Evolutionary conservation across 2,113 vertebrate species (phyloP).

Genomic region (Pithys albifrons): DNA sequence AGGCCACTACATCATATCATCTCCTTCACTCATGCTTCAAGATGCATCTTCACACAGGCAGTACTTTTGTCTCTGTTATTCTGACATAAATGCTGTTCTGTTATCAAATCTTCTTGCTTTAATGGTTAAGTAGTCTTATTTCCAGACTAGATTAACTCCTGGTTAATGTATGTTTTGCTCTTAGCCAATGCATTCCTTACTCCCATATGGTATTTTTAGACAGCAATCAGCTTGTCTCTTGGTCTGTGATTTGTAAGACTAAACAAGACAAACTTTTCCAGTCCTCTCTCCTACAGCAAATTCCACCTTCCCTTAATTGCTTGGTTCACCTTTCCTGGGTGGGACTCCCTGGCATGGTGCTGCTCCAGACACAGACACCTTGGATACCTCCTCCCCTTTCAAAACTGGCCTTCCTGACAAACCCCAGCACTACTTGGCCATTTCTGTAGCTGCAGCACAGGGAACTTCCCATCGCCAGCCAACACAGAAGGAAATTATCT

Average conservation of each 20-base stretch:
- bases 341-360: background rate
- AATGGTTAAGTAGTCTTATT: background rate
- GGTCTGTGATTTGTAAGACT: slow-evolving; percentile 9
- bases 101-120: background rate
- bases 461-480: background rate
- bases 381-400: background rate
- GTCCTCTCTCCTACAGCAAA: background rate
- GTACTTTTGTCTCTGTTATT: background rate
- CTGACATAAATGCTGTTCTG: background rate
- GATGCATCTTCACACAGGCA: background rate
- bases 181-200: background rate
- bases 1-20: background rate
- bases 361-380: background rate
- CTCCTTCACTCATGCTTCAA: background rate
- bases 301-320: background rate
- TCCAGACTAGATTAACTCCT: background rate
- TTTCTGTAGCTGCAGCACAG: background rate
- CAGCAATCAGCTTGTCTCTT: background rate
- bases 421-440: background rate
- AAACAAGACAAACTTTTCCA: slow-evolving; percentile 11
- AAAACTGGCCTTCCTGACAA: background rate
- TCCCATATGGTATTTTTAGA: background rate
- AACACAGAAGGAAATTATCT: background rate
- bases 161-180: background rate
- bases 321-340: background rate